These are phyloP conservation scores for Lochmaea capreae DNA, from an alignment of 2,888 invertebrate species.

Conservation along the genomic window DNA sequence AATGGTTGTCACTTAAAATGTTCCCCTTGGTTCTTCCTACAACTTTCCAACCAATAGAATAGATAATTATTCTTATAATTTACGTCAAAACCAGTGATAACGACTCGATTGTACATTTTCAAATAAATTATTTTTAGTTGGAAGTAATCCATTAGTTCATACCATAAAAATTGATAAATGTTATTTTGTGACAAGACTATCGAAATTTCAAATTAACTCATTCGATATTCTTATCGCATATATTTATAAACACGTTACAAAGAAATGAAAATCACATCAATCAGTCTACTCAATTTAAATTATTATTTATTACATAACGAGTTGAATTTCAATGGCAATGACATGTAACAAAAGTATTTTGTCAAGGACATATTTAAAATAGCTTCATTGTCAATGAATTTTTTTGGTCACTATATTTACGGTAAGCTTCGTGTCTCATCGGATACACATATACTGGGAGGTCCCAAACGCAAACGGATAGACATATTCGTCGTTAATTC, in stretches of 20 bases:
- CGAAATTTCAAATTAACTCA: not conserved
- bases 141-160: constrained; percentile 18
- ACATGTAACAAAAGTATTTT: not conserved
- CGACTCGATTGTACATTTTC: constrained; percentile 20
- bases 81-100: constrained; percentile 8
- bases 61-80: not conserved
- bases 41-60: not conserved
- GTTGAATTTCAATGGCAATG: constrained; percentile 14
- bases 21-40: not conserved
- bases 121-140: constrained; percentile 22
- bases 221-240: constrained; percentile 27
- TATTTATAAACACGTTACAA: constrained; percentile 18
- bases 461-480: not conserved
- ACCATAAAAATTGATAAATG: constrained; percentile 24
- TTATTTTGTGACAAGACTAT: constrained; percentile 20
- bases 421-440: not conserved
- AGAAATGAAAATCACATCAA: constrained; percentile 20
- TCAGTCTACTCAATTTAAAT: constrained; percentile 1
- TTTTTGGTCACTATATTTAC: not conserved
- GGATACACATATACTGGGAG: not conserved
- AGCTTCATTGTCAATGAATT: not conserved
- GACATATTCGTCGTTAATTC: not conserved
- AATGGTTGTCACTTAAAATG: not conserved
- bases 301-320: constrained; percentile 14
- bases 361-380: constrained; percentile 13